phyloP scores from a whole-genome alignment of 2,113 vertebrate genomes.

The Acrocephalus arundinaceus region DNA sequence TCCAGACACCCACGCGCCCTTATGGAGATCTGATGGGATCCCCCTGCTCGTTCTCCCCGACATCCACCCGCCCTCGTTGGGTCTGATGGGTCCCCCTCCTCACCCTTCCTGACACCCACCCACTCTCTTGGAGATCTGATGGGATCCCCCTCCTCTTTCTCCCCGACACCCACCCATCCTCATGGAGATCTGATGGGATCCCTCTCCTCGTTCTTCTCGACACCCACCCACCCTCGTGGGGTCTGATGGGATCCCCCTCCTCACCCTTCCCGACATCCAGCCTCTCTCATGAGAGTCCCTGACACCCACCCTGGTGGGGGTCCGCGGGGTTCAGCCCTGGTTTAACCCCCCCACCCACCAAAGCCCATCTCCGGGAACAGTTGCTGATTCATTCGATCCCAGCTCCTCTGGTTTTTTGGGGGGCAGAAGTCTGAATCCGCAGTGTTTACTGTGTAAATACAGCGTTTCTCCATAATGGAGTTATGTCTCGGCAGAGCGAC shows the following conservation, averaged over 20 bases:
- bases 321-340: background rate
- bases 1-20: no score
- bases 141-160: background rate
- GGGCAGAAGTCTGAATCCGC: background rate
- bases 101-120: background rate
- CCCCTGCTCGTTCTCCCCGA: no score
- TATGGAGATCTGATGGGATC: background rate
- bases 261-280: background rate
- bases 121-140: background rate
- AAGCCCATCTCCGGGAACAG: background rate
- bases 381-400: constrained; percentile 47
- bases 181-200: background rate
- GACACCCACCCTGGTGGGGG: background rate
- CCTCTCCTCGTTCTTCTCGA: no score
- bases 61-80: no score
- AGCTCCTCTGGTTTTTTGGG: background rate
- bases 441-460: background rate
- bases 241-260: background rate
- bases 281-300: no score
- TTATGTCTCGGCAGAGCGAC: background rate
- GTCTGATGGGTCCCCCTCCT: background rate
- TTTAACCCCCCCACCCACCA: background rate
- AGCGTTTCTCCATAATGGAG: background rate
- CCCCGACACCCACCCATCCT: no score
- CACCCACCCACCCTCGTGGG: rapidly evolving